Conservation (phyloP, 1,140 invertebrate species). For the Drosophila micromelanica region DNA sequence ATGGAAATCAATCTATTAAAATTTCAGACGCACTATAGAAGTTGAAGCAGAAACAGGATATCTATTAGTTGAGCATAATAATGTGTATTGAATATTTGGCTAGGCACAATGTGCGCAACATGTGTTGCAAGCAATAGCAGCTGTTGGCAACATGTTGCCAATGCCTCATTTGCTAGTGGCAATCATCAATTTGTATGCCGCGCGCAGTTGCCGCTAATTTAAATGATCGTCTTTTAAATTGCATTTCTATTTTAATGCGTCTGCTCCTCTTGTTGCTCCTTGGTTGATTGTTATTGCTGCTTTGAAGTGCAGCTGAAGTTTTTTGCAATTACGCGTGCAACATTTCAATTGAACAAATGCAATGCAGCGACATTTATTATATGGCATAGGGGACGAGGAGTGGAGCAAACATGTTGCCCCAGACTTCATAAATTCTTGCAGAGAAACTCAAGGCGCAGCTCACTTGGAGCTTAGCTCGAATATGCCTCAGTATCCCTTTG, state of each 20-base stretch:
- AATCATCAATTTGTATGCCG: conserved; percentile 65
- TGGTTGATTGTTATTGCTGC: conserved; percentile 48
- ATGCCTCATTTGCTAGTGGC: conserved; percentile 53
- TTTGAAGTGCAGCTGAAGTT: conserved; percentile 57
- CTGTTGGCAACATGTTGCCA: conserved; percentile 71
- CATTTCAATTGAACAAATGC: conserved; percentile 75
- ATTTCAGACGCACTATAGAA: not conserved
- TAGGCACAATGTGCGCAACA: conserved; percentile 59
- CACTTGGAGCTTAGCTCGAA: conserved; percentile 45
- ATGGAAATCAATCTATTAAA: too few relatives aligned
- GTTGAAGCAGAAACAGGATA: not conserved
- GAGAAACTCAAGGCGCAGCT: conserved; percentile 47
- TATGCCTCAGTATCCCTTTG: conserved; percentile 18
- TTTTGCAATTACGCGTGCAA: conserved; percentile 76
- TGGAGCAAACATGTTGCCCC: conserved; percentile 4
- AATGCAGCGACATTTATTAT: conserved; percentile 46
- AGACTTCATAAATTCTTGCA: conserved; percentile 50
- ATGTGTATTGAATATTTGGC: not conserved
- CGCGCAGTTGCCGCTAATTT: conserved; percentile 62
- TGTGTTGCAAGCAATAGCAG: conserved; percentile 52
- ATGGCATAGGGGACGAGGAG: not conserved
- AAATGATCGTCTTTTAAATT: conserved; percentile 62
- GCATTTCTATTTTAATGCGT: conserved; percentile 57
- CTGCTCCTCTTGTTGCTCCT: not conserved
- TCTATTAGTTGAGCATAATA: not conserved